Base-by-base conservation (phyloP, 2,888 invertebrate species). In the Leptopterna dolabrata region DNA sequence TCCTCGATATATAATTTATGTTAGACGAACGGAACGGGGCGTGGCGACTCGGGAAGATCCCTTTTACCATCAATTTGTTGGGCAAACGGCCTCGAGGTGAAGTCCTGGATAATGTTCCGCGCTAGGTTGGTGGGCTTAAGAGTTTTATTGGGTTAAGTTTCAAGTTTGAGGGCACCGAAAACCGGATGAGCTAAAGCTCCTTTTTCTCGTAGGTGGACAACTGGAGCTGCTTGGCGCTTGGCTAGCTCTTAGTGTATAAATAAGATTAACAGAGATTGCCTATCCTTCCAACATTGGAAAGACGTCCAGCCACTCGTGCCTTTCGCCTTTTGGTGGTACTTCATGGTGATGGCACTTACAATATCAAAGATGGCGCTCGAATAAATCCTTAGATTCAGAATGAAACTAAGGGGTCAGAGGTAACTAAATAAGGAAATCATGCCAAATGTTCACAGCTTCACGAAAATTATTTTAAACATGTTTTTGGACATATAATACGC, bases 1-100 rank as follows among this genome's bases (percentile, higher is more conserved):
- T 73, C n/a, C 45, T 16, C 29, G 47, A 80, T 80, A 51, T 81
- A 85, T 85, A 85, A 85, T 85, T 85, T 85, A 85, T 85, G 85
- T 71, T 27, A 14, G 47, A 24, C 19, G 51, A 24, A 71, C 71
- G 9, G 29, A 81, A 81, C 81, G 24, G 85, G 85, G 85, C 84
- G 84, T 84, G 84, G 82, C 63, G 55, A 43, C 76, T 45, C 78
- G 19, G 45, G 45, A 63, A 63, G 71, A 85, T 73, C 84, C 81
- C 55, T 55, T 85, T 85, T 85, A 85, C 85, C 85, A 73, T 85
- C 85, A 85, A 85, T 85, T 85, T 85, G 85, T 85, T 85, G 73
- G 47, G 85, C 85, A 85, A 85, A 85, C 47, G 85, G 73, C 85
- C 85, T 41, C 45, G 41, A 55, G 85, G 85, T 73, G 43, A 29